Evolutionary conservation across 2,113 vertebrate genomes (phyloP).

Genomic region (Dasyprocta punctata): DNA sequence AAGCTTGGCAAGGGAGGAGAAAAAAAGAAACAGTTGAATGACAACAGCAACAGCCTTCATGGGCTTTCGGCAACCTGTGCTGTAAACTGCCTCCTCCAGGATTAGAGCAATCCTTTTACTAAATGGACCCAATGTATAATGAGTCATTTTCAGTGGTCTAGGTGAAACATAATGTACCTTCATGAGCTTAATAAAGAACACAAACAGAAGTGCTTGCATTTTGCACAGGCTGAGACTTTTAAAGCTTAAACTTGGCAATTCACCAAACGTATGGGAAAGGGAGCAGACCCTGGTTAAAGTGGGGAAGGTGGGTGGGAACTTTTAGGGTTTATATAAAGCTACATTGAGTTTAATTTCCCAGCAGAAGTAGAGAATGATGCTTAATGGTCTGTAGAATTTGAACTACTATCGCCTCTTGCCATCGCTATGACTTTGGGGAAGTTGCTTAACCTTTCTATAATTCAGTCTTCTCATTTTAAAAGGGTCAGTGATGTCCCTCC

Average conservation of each 20-base stretch:
- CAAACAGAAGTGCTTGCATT: background rate
- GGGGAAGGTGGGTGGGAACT: background rate
- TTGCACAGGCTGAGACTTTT: slow-evolving; percentile 42
- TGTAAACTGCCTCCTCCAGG: background rate
- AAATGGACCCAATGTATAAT: slow-evolving; percentile 20
- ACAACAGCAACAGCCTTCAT: background rate
- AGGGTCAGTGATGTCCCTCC: background rate
- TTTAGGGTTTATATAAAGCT: slow-evolving; percentile 39
- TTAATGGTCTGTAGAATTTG: background rate
- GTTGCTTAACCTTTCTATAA: slow-evolving; percentile 1
- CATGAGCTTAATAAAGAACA: slow-evolving; percentile 4
- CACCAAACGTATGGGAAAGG: slow-evolving; percentile 32
- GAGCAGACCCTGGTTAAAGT: background rate
- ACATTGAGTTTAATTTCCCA: slow-evolving; percentile 6
- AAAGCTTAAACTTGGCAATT: slow-evolving; percentile 29
- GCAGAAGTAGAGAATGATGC: slow-evolving; percentile 22
- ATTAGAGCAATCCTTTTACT: slow-evolving; percentile 21
- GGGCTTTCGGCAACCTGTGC: too few relatives aligned
- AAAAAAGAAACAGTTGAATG: background rate
- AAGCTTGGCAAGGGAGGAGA: background rate
- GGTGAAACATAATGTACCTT: slow-evolving; percentile 29
- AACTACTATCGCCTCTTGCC: background rate
- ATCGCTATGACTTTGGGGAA: slow-evolving; percentile 29
- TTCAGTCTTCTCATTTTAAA: slow-evolving; percentile 47
- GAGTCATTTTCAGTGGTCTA: slow-evolving; percentile 28